Evolutionary conservation across 1,140 invertebrate species (phyloP), one percentile per base, ranked within the genome.

Genomic region (Chrysopa pallens): DNA sequence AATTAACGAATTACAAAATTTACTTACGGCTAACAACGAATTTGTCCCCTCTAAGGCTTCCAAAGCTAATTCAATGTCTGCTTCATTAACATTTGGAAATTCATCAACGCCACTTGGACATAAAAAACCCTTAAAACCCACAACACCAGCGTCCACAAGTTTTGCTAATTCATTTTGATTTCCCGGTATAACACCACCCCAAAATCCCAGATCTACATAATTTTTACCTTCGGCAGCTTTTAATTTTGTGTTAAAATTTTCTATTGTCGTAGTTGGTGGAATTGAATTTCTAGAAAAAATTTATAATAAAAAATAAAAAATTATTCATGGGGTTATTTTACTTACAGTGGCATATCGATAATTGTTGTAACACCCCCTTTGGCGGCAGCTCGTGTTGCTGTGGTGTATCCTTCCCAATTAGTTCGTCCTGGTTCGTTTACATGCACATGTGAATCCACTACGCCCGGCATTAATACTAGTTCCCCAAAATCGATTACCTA

Each of bases 401-500:
- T 72, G 2, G 56, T 58, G 61, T 75, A 83, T 6, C 78, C 78
- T 60, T 84, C 79, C 76, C 76, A 80, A 8, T 74, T 68, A 0
- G 70, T 75, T 12, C 76, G 62, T 1, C 88, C 88, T 1, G 87
- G 88, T 58, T 91, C 87, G 49, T 89, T 78, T 5, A 91, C 70
- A 53, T 92, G 86, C 1, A 91, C 86, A 56, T 92, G 87, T 1
- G 85, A 74, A 62, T 92, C 88, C 35, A 93, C 83, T 1, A 92
- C 61, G 13, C 82, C 89, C 8, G 87, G 76, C 66, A 92, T 74
- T 13, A 84, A 44, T 3, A 78, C 62, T 36, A 63, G 47, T 35
- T 71, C 60, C 2, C 72, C 76, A 39, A 70, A 74, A 57, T 80
- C 71, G 11, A 69, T 57, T 2, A 76, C 58, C 71, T 71, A 29